Percentiles rank a stretch among this genome's conserved stretches.
Conservation (phyloP, 1,140 invertebrate species). For the Drosophila ohnishii region DNA sequence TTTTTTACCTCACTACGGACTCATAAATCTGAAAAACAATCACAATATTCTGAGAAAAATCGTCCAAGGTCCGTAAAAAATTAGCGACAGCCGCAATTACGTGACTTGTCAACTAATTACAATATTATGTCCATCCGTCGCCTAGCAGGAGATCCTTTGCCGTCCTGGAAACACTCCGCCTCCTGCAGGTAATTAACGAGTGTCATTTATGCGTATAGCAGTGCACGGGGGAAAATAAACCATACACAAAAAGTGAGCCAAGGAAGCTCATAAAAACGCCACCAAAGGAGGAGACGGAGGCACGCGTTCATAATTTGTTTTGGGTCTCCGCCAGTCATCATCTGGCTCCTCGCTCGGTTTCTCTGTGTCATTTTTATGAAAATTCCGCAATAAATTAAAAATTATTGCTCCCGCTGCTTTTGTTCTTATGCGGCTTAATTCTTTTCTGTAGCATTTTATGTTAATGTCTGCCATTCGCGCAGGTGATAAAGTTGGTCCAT, state of each 20-base stretch:
- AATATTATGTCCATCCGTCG: conserved; percentile 68
- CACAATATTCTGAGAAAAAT: conserved; percentile 16
- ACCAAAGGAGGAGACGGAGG: conserved; percentile 41
- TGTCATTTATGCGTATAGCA: conserved; percentile 68
- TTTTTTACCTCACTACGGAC: background rate
- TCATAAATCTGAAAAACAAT: conserved; percentile 36
- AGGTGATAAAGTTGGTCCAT: conserved; percentile 75
- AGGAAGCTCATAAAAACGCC: conserved; percentile 72
- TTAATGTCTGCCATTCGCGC: conserved; percentile 60
- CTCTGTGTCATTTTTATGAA: conserved; percentile 68
- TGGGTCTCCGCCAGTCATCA: conserved; percentile 43
- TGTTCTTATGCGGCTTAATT: conserved; percentile 65
- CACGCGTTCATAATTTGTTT: conserved; percentile 77
- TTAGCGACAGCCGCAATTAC: conserved; percentile 67
- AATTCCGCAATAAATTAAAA: conserved; percentile 80
- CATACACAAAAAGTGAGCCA: conserved; percentile 9
- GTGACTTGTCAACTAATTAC: conserved; percentile 79
- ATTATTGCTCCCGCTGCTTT: conserved; percentile 72
- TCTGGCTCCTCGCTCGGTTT: conserved; percentile 9
- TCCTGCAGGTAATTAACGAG: conserved; percentile 70
- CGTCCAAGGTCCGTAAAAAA: conserved; percentile 48
- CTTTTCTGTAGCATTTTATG: conserved; percentile 63
- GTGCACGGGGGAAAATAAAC: conserved; percentile 9
- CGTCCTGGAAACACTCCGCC: background rate
- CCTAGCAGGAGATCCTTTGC: conserved; percentile 35